Evolutionary conservation across 1,140 invertebrate genomes (phyloP).

Genomic region (Eueides isabella): DNA sequence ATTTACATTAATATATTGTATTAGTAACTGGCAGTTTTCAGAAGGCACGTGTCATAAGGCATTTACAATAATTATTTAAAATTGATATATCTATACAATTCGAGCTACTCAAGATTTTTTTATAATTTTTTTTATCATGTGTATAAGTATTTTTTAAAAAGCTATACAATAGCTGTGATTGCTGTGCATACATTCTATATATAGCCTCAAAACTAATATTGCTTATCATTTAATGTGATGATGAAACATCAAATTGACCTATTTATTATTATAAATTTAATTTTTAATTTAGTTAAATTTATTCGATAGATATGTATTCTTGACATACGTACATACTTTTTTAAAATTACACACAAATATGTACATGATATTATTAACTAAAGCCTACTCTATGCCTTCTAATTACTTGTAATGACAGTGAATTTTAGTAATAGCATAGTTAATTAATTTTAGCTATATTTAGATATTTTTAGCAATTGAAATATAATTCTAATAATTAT

Average conservation of each 20-base stretch:
- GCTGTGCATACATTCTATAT: not conserved
- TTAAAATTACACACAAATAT: constrained; percentile 12
- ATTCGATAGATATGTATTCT: not conserved
- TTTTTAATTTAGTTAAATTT: not conserved
- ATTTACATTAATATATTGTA: constrained; percentile 68
- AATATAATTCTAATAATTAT: constrained; percentile 43
- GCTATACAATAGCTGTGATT: not conserved
- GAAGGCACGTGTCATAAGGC: constrained; percentile 44
- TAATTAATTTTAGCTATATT: constrained; percentile 5
- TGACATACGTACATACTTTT: not conserved
- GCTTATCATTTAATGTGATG: constrained; percentile 2
- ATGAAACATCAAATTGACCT: not conserved
- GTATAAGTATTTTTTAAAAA: not conserved
- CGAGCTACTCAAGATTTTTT: not conserved
- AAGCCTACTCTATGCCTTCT: constrained; percentile 46
- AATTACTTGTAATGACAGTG: constrained; percentile 24
- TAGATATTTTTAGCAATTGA: constrained; percentile 12
- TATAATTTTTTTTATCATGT: not conserved
- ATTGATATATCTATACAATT: not conserved
- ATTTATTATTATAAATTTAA: not conserved
- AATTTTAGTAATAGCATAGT: constrained; percentile 17
- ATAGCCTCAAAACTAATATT: constrained; percentile 3
- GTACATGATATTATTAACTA: constrained; percentile 19
- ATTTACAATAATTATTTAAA: not conserved
- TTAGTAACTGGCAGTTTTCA: constrained; percentile 73